Evolutionary conservation across 2,888 invertebrate genomes (phyloP).

Genomic region (Penaeus monodon): DNA sequence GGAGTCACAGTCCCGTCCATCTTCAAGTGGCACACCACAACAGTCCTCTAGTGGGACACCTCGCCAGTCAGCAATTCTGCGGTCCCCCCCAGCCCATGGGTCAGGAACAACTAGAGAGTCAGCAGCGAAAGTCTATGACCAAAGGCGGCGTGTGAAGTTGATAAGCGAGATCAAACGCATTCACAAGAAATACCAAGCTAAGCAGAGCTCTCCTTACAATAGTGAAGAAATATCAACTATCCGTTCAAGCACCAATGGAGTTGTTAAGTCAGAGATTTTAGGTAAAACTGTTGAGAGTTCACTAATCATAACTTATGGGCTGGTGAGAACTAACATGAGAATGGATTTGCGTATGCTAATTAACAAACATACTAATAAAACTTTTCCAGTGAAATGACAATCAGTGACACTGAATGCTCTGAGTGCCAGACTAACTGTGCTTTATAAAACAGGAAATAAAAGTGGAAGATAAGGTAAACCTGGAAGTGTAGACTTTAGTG

Average conservation of each 20-base stretch:
- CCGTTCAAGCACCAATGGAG: constrained; percentile 12
- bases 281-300: constrained; percentile 26
- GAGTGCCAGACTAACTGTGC: too few species aligned
- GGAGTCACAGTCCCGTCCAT: constrained; percentile 33
- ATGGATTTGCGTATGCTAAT: not conserved
- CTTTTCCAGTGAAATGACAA: too few species aligned
- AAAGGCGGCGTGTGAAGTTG: constrained; percentile 25
- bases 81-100: not conserved
- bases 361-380: too few species aligned
- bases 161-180: constrained; percentile 31
- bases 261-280: constrained; percentile 23
- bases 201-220: constrained; percentile 8
- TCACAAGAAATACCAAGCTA: constrained; percentile 41
- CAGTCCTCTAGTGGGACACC: constrained; percentile 14
- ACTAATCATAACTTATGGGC: not conserved
- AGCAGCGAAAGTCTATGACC: constrained; percentile 35
- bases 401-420: too few species aligned
- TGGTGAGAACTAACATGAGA: constrained; percentile 2
- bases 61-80: constrained; percentile 7
- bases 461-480: too few species aligned
- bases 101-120: constrained; percentile 29
- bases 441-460: too few species aligned
- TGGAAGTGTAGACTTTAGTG: too few species aligned
- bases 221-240: constrained; percentile 1
- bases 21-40: constrained; percentile 34